phyloP scores from a whole-genome alignment of 2,888 invertebrate species.

The Tortricodes alternella region DNA sequence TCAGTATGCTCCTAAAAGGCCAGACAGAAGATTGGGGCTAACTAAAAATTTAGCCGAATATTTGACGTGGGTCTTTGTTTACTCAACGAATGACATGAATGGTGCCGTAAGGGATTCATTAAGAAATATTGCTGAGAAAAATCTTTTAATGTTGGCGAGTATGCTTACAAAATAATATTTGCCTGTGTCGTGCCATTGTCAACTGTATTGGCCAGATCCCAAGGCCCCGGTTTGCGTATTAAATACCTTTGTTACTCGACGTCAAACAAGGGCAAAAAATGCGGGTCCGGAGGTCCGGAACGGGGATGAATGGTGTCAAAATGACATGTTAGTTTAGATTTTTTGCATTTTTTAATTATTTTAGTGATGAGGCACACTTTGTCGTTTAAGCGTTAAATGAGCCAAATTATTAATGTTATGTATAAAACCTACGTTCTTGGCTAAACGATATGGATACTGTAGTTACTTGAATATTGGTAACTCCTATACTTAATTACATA shows the following conservation, averaged over 20 bases:
- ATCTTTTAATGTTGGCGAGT: constrained; percentile 43
- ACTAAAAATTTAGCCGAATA: constrained; percentile 18
- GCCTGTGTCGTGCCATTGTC: constrained; percentile 30
- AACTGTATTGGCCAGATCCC: constrained; percentile 35
- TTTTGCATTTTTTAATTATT: constrained; percentile 64
- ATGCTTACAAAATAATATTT: constrained; percentile 30
- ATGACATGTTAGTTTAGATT: constrained; percentile 73
- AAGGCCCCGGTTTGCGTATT: background rate
- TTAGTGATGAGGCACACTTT: constrained; percentile 12
- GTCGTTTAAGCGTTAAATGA: constrained; percentile 25
- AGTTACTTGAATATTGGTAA: no score
- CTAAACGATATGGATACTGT: no score
- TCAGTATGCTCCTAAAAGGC: background rate
- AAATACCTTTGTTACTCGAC: background rate
- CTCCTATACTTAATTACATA: no score
- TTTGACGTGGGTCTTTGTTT: constrained; percentile 74
- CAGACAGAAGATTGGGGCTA: background rate
- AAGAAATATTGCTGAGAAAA: constrained; percentile 68
- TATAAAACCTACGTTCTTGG: no score
- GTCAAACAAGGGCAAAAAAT: constrained; percentile 41
- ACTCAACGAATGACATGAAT: constrained; percentile 76
- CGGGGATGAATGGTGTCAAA: constrained; percentile 79
- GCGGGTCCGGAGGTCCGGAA: constrained; percentile 55
- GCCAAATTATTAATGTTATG: constrained; percentile 16
- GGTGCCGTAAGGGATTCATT: constrained; percentile 72